Evolutionary conservation across 2,113 vertebrate genomes (phyloP), one percentile per base, ranked within the genome.

Genomic region (Saguinus imperator): DNA sequence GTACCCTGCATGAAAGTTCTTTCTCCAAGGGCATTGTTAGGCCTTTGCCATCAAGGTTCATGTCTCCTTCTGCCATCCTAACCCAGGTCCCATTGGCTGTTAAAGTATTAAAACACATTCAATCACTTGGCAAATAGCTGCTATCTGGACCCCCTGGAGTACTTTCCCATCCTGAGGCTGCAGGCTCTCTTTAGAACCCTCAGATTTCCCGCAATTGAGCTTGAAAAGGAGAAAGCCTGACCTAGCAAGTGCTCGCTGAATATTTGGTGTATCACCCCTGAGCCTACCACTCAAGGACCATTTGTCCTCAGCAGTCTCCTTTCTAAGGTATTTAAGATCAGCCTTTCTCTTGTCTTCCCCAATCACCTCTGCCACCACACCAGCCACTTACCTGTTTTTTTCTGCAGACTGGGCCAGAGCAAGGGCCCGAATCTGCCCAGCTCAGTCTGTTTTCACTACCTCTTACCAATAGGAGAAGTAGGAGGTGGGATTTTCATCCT

Each of bases 381-480:
- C 17, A 16, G 32, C 2, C n/a, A 61, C 57, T 32, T 8, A 14
- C 16, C 1, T 73, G 23, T 1, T 66, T 29, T 45, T 45, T 29
- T 5, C 20, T 20, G 12, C 40, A 45, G 72, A 37, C 32, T 2
- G 18, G 61, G 21, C 4, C 1, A 8, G 23, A 40, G 3, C 21
- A 4, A 37, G 29, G 35, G 57, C 35, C n/a, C 6, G 0, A 29
- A 1, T 11, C 6, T 21, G 18, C 14, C 37, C 23, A 0, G 35
- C 32, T 43, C 17, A 1, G 52, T 14, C 81, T 50, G 11, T 52
- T 32, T 25, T n/a, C 25, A 1, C 14, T 9, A 17, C 25, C 6
- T 11, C 50, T 37, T 1, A 0, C 35, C 40, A 5, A 18, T 0
- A 2, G 57, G 45, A 80, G 72, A 48, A 35, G 45, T 1, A 43